Base-by-base conservation (phyloP, 2,888 invertebrate genomes). In the Andrena trimmerana region DNA sequence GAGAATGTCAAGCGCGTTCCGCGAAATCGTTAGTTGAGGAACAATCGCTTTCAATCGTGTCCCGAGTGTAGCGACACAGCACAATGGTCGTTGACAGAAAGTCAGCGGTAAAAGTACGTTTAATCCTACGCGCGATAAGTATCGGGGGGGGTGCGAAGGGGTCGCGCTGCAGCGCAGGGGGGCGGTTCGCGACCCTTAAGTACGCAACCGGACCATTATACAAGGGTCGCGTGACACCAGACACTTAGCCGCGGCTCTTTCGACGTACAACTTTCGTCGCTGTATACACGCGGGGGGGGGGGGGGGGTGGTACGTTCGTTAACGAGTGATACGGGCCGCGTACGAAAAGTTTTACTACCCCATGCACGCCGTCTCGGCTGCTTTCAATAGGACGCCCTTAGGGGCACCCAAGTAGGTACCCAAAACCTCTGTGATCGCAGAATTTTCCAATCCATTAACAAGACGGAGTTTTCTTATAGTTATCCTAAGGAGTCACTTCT, bases 211-310 rank as follows among this genome's bases (percentile, higher is more conserved):
- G 73, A 78, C 77, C 69, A 86, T 86, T 84, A 76, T 90, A 87
- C 86, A 87, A 90, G 74, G 89, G 91, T 91, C 86, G 92, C 92
- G 91, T 92, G 92, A 90, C 85, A 81, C 86, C 82, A 81, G 90
- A 89, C 88, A 90, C 88, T 92, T 91, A 91, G 87, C 90, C 86
- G 68, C 50, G 72, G 63, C 63, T 69, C 62, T 60, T 81, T 68
- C 77, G 75, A 57, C 75, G 48, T 79, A 74, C 88, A 85, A 74
- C 68, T 79, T 75, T 57, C 59, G 57, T 52, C 52, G 63, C 10
- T 74, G 80, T 76, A 74, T 67, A 73, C 72, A 76, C 69, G 27
- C 10, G n/a, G 13, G 24, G 67, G 2, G 20, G 20, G 20, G 20
- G 20, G 20, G 20, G 20, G 20, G 20, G 20, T 10, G n/a, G 24